phyloP scores from a whole-genome alignment of 2,888 invertebrate genomes.

The Agapostemon virescens region DNA sequence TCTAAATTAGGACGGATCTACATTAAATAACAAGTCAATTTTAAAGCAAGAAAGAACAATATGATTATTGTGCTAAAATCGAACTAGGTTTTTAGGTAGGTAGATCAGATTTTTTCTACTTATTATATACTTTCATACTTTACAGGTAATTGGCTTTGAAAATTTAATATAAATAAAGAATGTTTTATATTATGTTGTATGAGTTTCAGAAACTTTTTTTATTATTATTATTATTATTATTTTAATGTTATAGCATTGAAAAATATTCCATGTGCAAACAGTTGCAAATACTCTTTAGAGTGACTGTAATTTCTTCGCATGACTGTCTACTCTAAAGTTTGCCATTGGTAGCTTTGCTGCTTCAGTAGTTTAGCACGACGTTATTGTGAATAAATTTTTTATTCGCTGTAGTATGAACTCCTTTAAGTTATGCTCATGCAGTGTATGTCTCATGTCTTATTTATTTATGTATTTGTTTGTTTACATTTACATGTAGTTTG shows the following conservation, averaged over 20 bases:
- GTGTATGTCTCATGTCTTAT: conserved; percentile 80
- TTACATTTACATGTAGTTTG: conserved; percentile 60
- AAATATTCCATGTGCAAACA: conserved; percentile 40
- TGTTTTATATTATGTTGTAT: conserved; percentile 28
- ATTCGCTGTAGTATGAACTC: conserved; percentile 76
- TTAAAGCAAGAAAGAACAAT: conserved; percentile 21
- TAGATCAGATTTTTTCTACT: conserved; percentile 32
- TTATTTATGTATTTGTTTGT: conserved; percentile 62
- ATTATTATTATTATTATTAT: conserved; percentile 20
- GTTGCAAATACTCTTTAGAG: conserved; percentile 62
- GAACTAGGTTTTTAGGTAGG: conserved; percentile 52
- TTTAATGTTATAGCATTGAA: conserved; percentile 49
- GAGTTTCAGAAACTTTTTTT: conserved; percentile 49
- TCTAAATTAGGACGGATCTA: conserved; percentile 50
- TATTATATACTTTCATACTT: conserved; percentile 24
- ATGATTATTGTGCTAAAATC: conserved; percentile 24
- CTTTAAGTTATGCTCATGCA: conserved; percentile 79
- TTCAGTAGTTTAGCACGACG: conserved; percentile 80
- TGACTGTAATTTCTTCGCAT: conserved; percentile 77
- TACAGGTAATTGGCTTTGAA: conserved; percentile 42
- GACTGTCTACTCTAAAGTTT: conserved; percentile 77
- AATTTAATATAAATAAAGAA: conserved; percentile 35
- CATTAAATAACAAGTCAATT: conserved; percentile 30
- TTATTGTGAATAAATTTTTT: conserved; percentile 76
- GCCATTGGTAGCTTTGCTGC: conserved; percentile 80